Percentiles rank a stretch among this genome's conserved stretches.
phyloP scores from a whole-genome alignment of 2,797 vertebrate species.

The Rhynchonycteris naso region DNA sequence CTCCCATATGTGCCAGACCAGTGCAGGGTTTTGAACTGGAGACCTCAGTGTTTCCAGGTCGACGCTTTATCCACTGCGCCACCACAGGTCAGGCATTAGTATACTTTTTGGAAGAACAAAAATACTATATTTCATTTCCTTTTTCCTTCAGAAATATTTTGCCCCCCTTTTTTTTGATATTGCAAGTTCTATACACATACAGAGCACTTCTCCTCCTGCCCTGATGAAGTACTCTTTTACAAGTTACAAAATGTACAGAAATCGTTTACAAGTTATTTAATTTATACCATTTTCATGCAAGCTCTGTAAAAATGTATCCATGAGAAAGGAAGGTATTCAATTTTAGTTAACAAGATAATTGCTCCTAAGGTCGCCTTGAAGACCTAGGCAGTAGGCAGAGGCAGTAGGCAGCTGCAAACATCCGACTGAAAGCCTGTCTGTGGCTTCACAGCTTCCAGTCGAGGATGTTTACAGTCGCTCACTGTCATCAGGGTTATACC shows the following conservation, averaged over 20 bases:
- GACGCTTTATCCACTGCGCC: too few species aligned
- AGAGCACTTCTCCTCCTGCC: background rate
- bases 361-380: constrained; percentile 82
- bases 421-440: constrained; percentile 99
- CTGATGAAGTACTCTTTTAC: background rate
- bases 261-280: constrained; percentile 44
- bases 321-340: constrained; percentile 63
- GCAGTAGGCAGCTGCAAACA: constrained; percentile 99
- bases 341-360: constrained; percentile 35
- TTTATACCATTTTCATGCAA: background rate
- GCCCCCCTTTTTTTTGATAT: background rate
- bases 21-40: too few species aligned
- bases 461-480: constrained; percentile 99
- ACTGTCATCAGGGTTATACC: constrained; percentile 90
- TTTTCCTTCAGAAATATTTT: background rate
- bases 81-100: too few species aligned
- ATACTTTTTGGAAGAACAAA: constrained; percentile 6
- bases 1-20: too few species aligned
- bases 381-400: constrained; percentile 96
- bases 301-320: constrained; percentile 27
- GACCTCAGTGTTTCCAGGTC: too few species aligned
- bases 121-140: constrained; percentile 29
- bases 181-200: background rate
- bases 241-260: background rate
- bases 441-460: constrained; percentile 98